phyloP scores from a whole-genome alignment of 2,888 invertebrate genomes.

The Erpobdella octoculata region DNA sequence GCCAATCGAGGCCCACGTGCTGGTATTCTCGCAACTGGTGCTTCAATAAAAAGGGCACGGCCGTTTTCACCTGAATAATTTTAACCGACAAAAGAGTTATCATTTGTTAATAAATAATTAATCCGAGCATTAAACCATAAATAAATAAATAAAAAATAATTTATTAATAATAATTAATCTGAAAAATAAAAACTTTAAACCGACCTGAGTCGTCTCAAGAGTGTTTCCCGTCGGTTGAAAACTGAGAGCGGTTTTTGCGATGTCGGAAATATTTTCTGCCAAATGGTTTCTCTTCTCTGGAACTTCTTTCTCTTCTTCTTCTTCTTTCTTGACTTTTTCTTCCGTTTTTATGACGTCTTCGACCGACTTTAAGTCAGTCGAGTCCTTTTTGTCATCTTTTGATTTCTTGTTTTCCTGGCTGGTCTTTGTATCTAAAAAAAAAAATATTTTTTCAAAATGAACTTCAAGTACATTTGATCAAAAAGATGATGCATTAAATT shows the following conservation, averaged over 20 bases:
- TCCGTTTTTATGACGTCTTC: no score
- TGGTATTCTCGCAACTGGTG: conserved; percentile 89
- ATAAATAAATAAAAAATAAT: no score
- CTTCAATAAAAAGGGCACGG: conserved; percentile 83
- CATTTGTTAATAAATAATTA: no score
- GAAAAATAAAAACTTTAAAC: conserved; percentile 37
- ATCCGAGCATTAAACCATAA: no score
- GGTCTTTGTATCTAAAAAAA: conserved; percentile 4
- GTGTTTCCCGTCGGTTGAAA: conserved; percentile 97
- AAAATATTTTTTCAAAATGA: background rate
- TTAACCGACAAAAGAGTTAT: no score
- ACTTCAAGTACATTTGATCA: background rate
- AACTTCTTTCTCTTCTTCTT: conserved; percentile 49
- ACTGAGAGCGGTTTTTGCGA: conserved; percentile 84
- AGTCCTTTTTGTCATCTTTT: conserved; percentile 9
- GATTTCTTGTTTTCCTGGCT: background rate
- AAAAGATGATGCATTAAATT: no score
- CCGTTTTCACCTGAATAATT: conserved; percentile 57
- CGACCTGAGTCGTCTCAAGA: conserved; percentile 78
- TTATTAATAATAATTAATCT: background rate
- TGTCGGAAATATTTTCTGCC: conserved; percentile 68
- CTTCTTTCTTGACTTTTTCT: conserved; percentile 37
- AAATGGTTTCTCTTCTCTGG: conserved; percentile 15
- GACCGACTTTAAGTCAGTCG: no score
- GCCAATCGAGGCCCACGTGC: conserved; percentile 97